Conservation (phyloP, 2,113 vertebrate species). For the Leptobrachium ailaonicum region DNA sequence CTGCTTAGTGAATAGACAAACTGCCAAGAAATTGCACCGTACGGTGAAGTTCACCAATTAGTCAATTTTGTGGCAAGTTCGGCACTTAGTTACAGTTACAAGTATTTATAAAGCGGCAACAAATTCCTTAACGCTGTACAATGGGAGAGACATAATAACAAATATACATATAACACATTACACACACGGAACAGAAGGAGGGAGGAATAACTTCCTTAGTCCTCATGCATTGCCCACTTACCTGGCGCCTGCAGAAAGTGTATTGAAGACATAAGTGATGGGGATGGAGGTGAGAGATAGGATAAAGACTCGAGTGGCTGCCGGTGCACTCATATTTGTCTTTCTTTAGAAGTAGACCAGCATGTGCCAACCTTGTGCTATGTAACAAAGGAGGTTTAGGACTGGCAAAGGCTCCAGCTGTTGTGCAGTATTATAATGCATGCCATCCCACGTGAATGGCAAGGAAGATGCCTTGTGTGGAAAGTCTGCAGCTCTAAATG, state of each 20-base stretch:
- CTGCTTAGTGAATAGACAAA: too few species aligned
- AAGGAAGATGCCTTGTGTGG: neutral
- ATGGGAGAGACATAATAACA: too few species aligned
- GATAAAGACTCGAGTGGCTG: slow-evolving; percentile 85
- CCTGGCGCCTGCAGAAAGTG: slow-evolving; percentile 71
- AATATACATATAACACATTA: too few species aligned
- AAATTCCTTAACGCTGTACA: too few species aligned
- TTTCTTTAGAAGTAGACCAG: neutral
- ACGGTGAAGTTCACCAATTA: too few species aligned
- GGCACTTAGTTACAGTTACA: too few species aligned
- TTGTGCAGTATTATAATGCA: neutral
- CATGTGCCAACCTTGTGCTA: neutral
- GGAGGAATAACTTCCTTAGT: too few species aligned
- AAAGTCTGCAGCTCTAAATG: neutral
- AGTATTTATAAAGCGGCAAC: too few species aligned
- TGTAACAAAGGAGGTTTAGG: neutral
- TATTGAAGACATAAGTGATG: slow-evolving; percentile 80
- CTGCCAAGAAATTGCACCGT: too few species aligned
- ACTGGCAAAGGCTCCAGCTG: neutral
- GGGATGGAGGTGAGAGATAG: slow-evolving; percentile 85
- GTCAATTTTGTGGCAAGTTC: too few species aligned
- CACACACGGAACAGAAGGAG: too few species aligned
- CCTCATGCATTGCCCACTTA: slow-evolving; percentile 59
- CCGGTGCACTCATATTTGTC: slow-evolving; percentile 76
- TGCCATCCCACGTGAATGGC: neutral